phyloP scores from a whole-genome alignment of 2,888 invertebrate genomes.

The Philhelius pedissequus region DNA sequence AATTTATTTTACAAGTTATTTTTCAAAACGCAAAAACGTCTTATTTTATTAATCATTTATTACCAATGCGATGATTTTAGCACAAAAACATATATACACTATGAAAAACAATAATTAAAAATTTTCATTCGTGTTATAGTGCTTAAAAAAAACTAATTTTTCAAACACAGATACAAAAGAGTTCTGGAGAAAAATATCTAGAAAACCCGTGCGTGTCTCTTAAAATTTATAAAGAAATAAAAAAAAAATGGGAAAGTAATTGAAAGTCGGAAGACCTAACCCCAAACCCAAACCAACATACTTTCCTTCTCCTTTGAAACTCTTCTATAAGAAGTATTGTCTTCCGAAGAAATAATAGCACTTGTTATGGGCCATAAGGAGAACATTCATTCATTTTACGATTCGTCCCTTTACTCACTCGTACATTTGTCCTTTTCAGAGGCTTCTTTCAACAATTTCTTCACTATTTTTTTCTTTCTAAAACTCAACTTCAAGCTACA shows the following conservation, averaged over 20 bases:
- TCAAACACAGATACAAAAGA: too few species aligned
- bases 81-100: too few species aligned
- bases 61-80: too few species aligned
- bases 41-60: too few species aligned
- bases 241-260: background rate
- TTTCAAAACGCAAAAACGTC: too few species aligned
- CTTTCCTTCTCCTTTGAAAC: background rate
- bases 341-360: background rate
- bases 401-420: background rate
- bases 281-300: background rate
- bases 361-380: background rate
- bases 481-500: background rate
- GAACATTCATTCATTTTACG: background rate
- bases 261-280: background rate
- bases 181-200: too few species aligned
- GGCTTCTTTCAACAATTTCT: background rate
- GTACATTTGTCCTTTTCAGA: background rate
- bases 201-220: background rate
- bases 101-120: too few species aligned
- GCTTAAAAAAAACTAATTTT: too few species aligned
- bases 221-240: background rate
- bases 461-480: background rate
- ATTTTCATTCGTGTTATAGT: too few species aligned
- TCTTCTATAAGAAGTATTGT: background rate
- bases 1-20: too few species aligned